Evolutionary conservation across 2,797 vertebrate genomes (phyloP).

Genomic region (Pygocentrus nattereri): DNA sequence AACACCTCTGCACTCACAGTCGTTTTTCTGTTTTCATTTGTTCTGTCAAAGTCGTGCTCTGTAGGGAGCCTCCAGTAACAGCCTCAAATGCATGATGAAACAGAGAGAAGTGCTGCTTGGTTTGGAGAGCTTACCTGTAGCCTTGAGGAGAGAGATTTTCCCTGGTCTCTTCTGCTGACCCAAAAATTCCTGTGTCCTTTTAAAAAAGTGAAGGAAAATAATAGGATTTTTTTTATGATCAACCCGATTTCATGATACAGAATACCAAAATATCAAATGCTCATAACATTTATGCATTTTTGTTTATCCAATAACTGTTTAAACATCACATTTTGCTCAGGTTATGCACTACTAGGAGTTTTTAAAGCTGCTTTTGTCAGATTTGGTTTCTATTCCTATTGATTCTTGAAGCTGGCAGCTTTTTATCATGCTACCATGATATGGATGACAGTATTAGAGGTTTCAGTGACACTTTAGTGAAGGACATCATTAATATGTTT

Average conservation of each 20-base stretch:
- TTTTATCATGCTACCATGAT: too few relatives aligned
- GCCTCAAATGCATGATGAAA: slow-evolving; percentile 11
- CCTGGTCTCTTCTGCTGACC: background rate
- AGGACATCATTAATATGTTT: too few relatives aligned
- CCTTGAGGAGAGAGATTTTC: background rate
- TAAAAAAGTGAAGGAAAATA: background rate
- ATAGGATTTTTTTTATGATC: background rate
- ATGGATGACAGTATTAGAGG: too few relatives aligned
- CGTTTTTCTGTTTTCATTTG: slow-evolving; percentile 6
- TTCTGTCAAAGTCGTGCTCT: background rate
- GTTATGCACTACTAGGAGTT: background rate
- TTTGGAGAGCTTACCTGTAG: slow-evolving; percentile 4
- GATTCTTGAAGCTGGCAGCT: too few relatives aligned
- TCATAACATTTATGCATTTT: background rate
- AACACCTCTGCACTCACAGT: background rate
- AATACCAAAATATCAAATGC: background rate
- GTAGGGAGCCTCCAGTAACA: background rate
- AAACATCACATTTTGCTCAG: background rate
- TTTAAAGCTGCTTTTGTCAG: background rate
- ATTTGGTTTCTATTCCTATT: too few relatives aligned
- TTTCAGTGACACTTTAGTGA: too few relatives aligned
- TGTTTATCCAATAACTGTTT: too few relatives aligned
- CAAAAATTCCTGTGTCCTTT: background rate
- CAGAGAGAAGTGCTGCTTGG: background rate
- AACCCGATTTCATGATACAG: background rate